Conservation (phyloP, 2,888 invertebrate species). For the Lithosia quadra region DNA sequence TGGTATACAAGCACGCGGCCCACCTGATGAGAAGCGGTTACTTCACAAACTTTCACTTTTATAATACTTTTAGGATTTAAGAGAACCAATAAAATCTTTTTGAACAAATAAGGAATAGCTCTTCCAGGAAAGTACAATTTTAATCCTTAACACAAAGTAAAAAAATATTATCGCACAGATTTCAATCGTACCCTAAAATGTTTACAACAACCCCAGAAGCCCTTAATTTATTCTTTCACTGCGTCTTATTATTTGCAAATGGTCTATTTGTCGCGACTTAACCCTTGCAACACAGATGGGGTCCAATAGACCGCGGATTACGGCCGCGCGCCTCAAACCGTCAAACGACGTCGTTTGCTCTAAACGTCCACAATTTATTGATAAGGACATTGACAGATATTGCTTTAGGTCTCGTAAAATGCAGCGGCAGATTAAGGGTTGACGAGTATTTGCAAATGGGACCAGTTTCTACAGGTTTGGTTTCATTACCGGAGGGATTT, state of each 20-base stretch:
- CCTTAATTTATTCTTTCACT: conserved; percentile 86
- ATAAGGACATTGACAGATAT: conserved; percentile 87
- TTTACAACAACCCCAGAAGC: conserved; percentile 47
- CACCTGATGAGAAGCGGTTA: too few relatives aligned
- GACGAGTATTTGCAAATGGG: conserved; percentile 82
- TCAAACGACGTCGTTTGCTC: conserved; percentile 83
- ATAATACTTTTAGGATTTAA: not conserved
- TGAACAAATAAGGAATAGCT: not conserved
- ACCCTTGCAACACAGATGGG: conserved; percentile 85
- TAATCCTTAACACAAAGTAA: conserved; percentile 40
- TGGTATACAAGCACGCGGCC: too few relatives aligned
- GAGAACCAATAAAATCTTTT: not conserved
- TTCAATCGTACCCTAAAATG: conserved; percentile 52
- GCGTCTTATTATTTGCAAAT: conserved; percentile 87
- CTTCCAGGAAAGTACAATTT: conserved; percentile 9
- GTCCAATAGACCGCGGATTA: conserved; percentile 82
- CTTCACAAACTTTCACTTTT: not conserved
- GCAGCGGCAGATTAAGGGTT: conserved; percentile 84
- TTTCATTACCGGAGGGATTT: conserved; percentile 73
- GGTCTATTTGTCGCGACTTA: conserved; percentile 86
- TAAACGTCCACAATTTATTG: conserved; percentile 85
- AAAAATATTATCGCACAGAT: conserved; percentile 45
- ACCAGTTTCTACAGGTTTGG: conserved; percentile 72
- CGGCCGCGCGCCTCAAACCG: conserved; percentile 76
- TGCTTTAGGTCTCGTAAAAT: conserved; percentile 82